Evolutionary conservation across 2,113 vertebrate genomes (phyloP).

Genomic region (Carassius carassius): DNA sequence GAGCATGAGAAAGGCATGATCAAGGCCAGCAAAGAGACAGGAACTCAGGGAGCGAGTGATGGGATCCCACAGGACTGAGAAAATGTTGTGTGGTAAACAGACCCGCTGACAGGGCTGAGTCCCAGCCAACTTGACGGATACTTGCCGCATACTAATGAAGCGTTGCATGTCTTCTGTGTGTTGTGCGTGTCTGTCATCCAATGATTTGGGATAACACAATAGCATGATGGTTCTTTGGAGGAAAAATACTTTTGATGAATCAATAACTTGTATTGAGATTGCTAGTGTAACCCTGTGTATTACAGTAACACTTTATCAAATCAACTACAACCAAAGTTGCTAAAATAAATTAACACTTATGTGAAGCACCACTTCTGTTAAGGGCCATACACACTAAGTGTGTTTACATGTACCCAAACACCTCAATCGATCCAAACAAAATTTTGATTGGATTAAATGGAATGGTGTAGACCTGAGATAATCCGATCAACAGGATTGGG

Average conservation of each 20-base stretch:
- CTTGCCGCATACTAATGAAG: neutral
- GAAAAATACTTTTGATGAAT: neutral
- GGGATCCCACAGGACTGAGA: conserved; percentile 15
- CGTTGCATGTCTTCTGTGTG: neutral
- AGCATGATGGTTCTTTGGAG: neutral
- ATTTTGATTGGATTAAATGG: neutral
- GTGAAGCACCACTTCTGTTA: neutral
- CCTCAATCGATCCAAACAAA: neutral
- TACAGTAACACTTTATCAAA: neutral
- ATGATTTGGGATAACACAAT: neutral
- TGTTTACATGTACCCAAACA: neutral
- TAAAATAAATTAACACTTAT: neutral
- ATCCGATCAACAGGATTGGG: neutral
- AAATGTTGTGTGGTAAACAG: conserved; percentile 31
- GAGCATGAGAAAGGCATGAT: neutral
- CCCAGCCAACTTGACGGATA: neutral
- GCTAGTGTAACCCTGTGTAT: neutral
- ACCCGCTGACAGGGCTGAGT: conserved; percentile 1
- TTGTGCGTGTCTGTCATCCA: neutral
- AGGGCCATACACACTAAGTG: neutral
- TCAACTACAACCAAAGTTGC: neutral
- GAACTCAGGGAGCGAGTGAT: conserved; percentile 1
- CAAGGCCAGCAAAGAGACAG: conserved; percentile 1
- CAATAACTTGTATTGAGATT: neutral
- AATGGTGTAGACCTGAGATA: neutral